These are phyloP conservation scores for Clavelina lepadiformis DNA, from an alignment of 23 tunicate species.

Conservation along the genomic window DNA sequence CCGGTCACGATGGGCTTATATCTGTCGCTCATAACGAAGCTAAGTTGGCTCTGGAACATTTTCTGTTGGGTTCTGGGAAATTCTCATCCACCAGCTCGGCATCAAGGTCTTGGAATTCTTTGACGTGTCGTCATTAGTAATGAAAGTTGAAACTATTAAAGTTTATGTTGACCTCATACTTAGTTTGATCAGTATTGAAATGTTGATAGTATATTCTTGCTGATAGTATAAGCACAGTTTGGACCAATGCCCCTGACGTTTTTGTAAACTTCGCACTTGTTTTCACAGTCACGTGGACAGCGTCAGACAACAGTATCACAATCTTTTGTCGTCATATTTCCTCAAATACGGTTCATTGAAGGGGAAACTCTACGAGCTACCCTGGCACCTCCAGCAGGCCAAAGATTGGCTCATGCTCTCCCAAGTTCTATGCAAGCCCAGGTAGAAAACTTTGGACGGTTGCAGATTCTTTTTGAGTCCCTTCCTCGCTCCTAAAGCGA, in stretches of 20 bases:
- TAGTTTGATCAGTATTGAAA: too few species aligned
- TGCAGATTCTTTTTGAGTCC: too few species aligned
- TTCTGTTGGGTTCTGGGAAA: slow-evolving; percentile 24
- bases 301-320: slow-evolving; percentile 43
- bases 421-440: slow-evolving; percentile 72
- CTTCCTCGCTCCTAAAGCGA: too few species aligned
- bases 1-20: slow-evolving; percentile 44
- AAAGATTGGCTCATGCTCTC: slow-evolving; percentile 39
- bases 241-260: too few species aligned
- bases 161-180: too few species aligned
- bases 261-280: too few species aligned
- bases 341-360: slow-evolving; percentile 57
- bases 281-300: slow-evolving; percentile 9
- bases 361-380: slow-evolving; percentile 60
- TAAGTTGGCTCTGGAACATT: slow-evolving; percentile 28
- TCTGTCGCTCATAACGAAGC: slow-evolving; percentile 36
- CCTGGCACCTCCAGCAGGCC: slow-evolving; percentile 69
- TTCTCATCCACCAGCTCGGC: slow-evolving; percentile 38
- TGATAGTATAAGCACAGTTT: too few species aligned
- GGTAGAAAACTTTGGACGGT: slow-evolving; percentile 25
- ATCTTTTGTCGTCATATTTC: slow-evolving; percentile 51
- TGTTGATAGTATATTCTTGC: too few species aligned
- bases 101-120: too few species aligned
- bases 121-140: too few species aligned
- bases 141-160: too few species aligned